Percentiles rank a stretch among this genome's conserved stretches.
phyloP scores from a whole-genome alignment of 2,888 invertebrate species.

The Spatulosminthurus flaviceps region DNA sequence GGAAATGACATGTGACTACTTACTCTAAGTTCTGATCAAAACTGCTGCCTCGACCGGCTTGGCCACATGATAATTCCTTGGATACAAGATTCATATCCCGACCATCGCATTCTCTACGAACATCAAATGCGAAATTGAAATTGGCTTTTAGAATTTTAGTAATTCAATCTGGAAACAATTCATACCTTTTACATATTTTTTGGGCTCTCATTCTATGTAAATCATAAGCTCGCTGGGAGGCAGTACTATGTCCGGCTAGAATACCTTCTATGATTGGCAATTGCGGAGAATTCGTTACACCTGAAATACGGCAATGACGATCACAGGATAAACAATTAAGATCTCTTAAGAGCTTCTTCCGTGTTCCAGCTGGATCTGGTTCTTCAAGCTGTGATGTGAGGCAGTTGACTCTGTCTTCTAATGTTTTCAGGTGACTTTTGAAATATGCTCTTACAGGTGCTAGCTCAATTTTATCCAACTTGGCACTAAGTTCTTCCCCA shows the following conservation, averaged over 20 bases:
- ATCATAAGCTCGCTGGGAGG: conserved; percentile 57
- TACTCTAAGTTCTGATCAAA: conserved; percentile 19
- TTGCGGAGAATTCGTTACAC: conserved; percentile 54
- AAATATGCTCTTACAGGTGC: conserved; percentile 61
- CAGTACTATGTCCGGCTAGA: conserved; percentile 54
- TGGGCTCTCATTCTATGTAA: conserved; percentile 54
- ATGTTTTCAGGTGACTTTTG: conserved; percentile 55
- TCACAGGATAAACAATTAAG: conserved; percentile 62
- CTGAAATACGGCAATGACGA: conserved; percentile 57
- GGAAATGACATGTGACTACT: too few relatives aligned
- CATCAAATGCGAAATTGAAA: background rate
- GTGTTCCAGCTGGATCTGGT: conserved; percentile 63
- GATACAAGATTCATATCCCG: conserved; percentile 44
- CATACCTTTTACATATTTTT: background rate
- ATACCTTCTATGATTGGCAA: conserved; percentile 56
- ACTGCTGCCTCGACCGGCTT: background rate
- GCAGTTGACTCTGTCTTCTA: conserved; percentile 56
- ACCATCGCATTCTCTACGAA: conserved; percentile 24
- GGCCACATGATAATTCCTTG: conserved; percentile 35
- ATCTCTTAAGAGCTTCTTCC: conserved; percentile 60
- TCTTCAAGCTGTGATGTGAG: conserved; percentile 55
- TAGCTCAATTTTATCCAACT: conserved; percentile 60
- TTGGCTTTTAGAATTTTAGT: too few relatives aligned
- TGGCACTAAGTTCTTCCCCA: conserved; percentile 56
- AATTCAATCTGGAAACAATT: too few relatives aligned